Conservation (phyloP, 2,797 vertebrate genomes). For the Ctenopoma multispine region DNA sequence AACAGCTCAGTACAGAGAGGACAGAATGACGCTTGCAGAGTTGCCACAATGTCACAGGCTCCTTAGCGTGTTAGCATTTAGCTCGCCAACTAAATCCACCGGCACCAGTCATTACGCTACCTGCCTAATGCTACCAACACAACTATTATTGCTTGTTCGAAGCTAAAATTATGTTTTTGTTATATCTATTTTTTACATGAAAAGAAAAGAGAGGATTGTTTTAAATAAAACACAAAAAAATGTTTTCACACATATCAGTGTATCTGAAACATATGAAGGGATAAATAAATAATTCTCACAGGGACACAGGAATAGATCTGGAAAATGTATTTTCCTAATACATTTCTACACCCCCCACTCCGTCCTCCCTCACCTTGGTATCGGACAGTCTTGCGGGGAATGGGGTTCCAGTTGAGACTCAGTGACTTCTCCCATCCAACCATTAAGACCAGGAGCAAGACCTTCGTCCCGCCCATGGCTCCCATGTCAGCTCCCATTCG, state of each 20-base stretch:
- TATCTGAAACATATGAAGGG: background rate
- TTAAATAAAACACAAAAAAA: background rate
- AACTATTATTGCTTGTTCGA: too few species aligned
- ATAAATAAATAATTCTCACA: background rate
- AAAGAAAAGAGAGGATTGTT: too few species aligned
- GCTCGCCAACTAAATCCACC: too few species aligned
- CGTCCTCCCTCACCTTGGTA: conserved; percentile 80
- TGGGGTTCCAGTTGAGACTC: conserved; percentile 85
- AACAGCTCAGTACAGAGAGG: background rate
- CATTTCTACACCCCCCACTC: too few species aligned
- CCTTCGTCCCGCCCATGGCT: conserved; percentile 77
- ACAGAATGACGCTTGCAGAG: background rate
- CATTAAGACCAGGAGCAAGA: conserved; percentile 81
- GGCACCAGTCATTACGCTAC: too few species aligned
- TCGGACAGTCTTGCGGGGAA: conserved; percentile 85
- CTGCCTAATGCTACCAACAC: too few species aligned
- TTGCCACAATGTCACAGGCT: background rate
- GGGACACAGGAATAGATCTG: background rate
- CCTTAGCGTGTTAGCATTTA: background rate
- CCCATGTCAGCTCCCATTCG: conserved; percentile 54
- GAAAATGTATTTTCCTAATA: background rate
- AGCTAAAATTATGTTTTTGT: too few species aligned
- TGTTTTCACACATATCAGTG: background rate
- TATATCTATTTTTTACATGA: too few species aligned
- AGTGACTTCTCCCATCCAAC: conserved; percentile 78